These are phyloP conservation scores for Rhynchonycteris naso DNA, from an alignment of 2,797 vertebrate genomes.

Conservation along the genomic window DNA sequence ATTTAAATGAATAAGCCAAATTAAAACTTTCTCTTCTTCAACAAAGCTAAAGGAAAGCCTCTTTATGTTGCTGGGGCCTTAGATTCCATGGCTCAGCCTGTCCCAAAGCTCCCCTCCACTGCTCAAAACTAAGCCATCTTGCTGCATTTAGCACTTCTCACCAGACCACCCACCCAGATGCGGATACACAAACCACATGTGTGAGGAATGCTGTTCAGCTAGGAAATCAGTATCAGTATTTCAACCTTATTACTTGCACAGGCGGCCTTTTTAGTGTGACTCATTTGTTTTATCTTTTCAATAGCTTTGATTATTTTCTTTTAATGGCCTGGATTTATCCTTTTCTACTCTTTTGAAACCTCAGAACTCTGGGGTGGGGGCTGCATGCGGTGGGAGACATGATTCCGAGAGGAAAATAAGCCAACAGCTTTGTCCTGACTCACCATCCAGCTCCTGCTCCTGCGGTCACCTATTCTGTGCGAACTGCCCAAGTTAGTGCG, in stretches of 20 bases:
- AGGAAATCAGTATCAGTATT: constrained; percentile 82
- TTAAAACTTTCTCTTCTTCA: constrained; percentile 66
- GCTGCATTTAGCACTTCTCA: constrained; percentile 81
- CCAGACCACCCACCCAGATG: constrained; percentile 90
- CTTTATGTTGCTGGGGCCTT: constrained; percentile 73
- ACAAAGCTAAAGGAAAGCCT: constrained; percentile 79
- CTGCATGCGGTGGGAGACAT: not conserved
- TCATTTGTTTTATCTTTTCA: constrained; percentile 82
- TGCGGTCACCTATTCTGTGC: not conserved
- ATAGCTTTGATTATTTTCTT: constrained; percentile 80
- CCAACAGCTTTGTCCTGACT: constrained; percentile 41
- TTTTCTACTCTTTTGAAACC: constrained; percentile 68
- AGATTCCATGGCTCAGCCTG: constrained; percentile 64
- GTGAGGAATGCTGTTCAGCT: constrained; percentile 81
- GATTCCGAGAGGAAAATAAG: constrained; percentile 45
- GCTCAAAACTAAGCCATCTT: constrained; percentile 80
- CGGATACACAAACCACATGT: constrained; percentile 88
- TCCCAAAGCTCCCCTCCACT: constrained; percentile 58
- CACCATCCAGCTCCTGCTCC: not conserved
- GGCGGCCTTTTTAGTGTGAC: constrained; percentile 75
- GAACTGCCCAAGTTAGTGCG: not conserved
- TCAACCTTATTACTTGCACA: constrained; percentile 80
- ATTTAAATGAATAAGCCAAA: constrained; percentile 72
- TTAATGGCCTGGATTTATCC: constrained; percentile 75
- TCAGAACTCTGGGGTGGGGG: constrained; percentile 65